Evolutionary conservation across 53 echinoderm and acorn worm genomes (phyloP).

Genomic region (Henricia sp.): DNA sequence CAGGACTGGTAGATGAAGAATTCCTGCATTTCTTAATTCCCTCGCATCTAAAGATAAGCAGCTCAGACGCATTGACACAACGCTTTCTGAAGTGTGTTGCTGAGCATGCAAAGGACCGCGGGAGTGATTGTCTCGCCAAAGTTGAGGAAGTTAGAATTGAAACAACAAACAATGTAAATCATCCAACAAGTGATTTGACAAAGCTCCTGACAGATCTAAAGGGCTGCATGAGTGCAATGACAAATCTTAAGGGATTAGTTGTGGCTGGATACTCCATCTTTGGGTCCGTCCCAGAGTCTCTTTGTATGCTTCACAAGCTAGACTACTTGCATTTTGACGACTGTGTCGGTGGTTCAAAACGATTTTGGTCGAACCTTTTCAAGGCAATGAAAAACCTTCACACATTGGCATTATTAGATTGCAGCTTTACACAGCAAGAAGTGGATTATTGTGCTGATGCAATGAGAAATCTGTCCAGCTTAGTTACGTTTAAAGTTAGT

Average conservation of each 20-base stretch:
- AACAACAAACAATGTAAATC: too few species aligned
- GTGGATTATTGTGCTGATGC: too few species aligned
- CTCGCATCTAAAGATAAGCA: not conserved
- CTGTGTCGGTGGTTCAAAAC: not conserved
- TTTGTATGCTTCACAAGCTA: too few species aligned
- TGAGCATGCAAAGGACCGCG: not conserved
- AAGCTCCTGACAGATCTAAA: not conserved
- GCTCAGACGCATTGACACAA: not conserved
- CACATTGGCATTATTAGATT: not conserved
- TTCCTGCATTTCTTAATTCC: conserved; percentile 1
- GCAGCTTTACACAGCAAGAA: not conserved
- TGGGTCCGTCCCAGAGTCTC: too few species aligned
- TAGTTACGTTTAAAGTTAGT: too few species aligned
- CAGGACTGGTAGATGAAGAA: not conserved
- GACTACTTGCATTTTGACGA: not conserved
- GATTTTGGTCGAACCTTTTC: not conserved
- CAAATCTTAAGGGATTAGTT: not conserved
- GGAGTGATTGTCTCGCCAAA: not conserved
- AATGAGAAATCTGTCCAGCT: too few species aligned
- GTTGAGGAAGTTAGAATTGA: not conserved
- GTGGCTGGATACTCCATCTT: not conserved
- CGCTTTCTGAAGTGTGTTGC: conserved; percentile 5
- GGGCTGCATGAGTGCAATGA: too few species aligned
- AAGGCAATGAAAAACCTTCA: not conserved
- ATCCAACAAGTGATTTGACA: not conserved